Evolutionary conservation across 2,888 invertebrate species (phyloP), one percentile per base, ranked within the genome.

Genomic region (Morpho deidamia): DNA sequence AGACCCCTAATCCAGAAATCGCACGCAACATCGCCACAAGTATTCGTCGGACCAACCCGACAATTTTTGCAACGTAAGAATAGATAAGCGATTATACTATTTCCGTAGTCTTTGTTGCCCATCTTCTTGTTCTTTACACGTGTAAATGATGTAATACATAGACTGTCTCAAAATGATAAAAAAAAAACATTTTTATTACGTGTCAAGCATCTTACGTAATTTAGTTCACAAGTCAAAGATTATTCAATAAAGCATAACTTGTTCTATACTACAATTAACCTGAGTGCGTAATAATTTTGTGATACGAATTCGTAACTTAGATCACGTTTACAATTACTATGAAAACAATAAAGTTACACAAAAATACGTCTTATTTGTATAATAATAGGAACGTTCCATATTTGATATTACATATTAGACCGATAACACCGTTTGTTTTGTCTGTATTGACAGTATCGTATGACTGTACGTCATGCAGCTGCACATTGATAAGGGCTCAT

Each of bases 301-400:
- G 55, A 60, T 55, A 55, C 35, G 39, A 42, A 45, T 51, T 45
- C 34, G 48, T 51, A 40, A 42, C 45, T 41, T 11, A 40, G 40
- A 51, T 47, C 45, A 50, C 53, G 52, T 52, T 23, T 23, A 39
- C 42, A 35, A 38, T 42, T 11, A 8, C 40, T 41, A 41, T 52
- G 49, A 50, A 40, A 44, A 38, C 33, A 40, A 46, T 38, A 48
- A 11, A 39, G 12, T 23, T 7, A n/a, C 12, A n/a, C n/a, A 40
- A 14, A 32, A 11, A 9, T 11, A 53, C 37, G 41, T 44, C 40
- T 41, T 14, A 41, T 11, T 33, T 2, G 12, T 9, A 41, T 33
- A 41, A 11, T 4, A n/a, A 11, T 14, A 45, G 35, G 11, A 9
- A 39, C 11, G 14, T 33, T 12, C 2, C 48, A 42, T 35, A 9